A percentile compares a stretch with the other conserved stretches of the same genome.
Conservation (phyloP, 23 tunicate species). For the Clavelina lepadiformis region DNA sequence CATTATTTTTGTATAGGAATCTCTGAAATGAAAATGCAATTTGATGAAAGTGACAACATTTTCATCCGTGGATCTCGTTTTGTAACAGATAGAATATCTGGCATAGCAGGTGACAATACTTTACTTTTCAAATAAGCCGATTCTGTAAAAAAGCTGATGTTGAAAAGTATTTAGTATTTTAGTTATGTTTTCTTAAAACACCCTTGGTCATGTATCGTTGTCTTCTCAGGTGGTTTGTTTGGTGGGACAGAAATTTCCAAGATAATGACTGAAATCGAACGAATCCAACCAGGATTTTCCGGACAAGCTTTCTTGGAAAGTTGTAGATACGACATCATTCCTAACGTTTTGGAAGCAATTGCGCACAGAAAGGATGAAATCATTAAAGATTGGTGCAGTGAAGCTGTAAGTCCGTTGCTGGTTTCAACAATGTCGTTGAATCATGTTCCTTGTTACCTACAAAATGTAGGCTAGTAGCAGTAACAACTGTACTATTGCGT, state of each 20-base stretch:
- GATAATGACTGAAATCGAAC: conserved; percentile 70
- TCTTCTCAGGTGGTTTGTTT: conserved; percentile 59
- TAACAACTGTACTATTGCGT: too few relatives aligned
- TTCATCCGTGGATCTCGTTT: conserved; percentile 65
- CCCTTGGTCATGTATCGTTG: not conserved
- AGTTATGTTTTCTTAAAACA: not conserved
- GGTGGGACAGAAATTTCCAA: conserved; percentile 90
- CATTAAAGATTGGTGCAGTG: conserved; percentile 88
- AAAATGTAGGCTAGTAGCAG: too few relatives aligned
- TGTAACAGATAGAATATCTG: conserved; percentile 65
- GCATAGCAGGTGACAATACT: conserved; percentile 52
- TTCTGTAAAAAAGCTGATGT: not conserved
- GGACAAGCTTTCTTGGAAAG: conserved; percentile 50
- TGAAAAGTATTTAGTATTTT: not conserved
- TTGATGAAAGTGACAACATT: conserved; percentile 91
- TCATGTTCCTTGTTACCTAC: too few relatives aligned
- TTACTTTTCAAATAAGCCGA: not conserved
- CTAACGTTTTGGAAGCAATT: conserved; percentile 81
- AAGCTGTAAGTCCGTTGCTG: conserved; percentile 74
- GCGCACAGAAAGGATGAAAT: conserved; percentile 64
- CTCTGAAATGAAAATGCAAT: conserved; percentile 80
- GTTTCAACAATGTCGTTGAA: too few relatives aligned
- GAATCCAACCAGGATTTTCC: conserved; percentile 78
- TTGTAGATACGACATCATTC: conserved; percentile 70
- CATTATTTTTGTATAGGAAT: conserved; percentile 35